Percentiles rank a stretch among this genome's conserved stretches.
These are phyloP conservation scores for Artibeus lituratus DNA, from an alignment of 2,797 vertebrate genomes.

Conservation along the genomic window DNA sequence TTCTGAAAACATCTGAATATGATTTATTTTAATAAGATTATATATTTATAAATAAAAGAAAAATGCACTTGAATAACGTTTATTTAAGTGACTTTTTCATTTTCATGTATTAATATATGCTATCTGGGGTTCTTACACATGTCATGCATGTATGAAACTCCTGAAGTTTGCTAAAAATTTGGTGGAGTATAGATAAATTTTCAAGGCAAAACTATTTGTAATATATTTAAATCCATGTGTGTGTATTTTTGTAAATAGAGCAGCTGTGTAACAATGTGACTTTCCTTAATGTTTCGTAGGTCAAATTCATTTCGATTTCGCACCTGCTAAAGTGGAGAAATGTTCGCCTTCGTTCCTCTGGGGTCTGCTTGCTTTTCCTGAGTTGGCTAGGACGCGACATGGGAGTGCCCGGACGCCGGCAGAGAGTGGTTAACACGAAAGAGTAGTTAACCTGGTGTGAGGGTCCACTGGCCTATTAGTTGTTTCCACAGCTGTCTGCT, in stretches of 20 bases:
- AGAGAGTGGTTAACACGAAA: no score
- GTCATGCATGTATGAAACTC: background rate
- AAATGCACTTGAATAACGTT: background rate
- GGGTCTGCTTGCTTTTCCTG: background rate
- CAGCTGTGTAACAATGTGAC: background rate
- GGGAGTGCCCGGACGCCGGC: background rate
- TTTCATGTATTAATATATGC: background rate
- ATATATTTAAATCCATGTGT: background rate
- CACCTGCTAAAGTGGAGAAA: background rate
- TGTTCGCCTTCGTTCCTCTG: background rate
- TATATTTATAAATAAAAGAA: background rate
- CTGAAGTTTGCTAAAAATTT: background rate
- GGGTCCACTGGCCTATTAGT: background rate
- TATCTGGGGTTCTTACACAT: background rate
- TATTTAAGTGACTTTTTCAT: background rate
- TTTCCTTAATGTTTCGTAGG: background rate
- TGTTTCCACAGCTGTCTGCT: background rate
- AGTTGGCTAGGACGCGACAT: background rate
- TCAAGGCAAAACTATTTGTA: constrained; percentile 19
- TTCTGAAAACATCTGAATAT: background rate
- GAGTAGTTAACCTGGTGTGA: background rate
- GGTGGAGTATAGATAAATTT: background rate
- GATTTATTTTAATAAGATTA: background rate
- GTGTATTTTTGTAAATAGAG: background rate
- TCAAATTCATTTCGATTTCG: background rate